These are phyloP conservation scores for Pemphigus obesinymphae DNA, from an alignment of 1,140 invertebrate species.

Conservation along the genomic window DNA sequence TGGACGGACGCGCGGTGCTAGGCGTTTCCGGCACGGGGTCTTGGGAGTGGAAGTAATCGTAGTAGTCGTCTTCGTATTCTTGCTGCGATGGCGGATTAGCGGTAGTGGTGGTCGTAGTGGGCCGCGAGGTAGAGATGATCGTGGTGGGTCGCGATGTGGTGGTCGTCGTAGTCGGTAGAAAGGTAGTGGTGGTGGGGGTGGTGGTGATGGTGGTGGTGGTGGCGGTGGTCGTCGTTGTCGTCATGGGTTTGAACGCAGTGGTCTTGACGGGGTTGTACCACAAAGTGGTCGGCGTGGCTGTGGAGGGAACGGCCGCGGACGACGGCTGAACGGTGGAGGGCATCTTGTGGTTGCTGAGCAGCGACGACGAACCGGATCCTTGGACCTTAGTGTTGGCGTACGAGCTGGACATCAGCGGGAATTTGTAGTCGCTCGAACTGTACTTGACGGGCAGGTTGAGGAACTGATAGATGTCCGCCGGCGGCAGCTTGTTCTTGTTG, in stretches of 20 bases:
- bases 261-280: constrained; percentile 43
- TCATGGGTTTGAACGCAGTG: constrained; percentile 44
- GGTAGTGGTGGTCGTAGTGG: not conserved
- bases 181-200: not conserved
- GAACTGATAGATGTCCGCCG: constrained; percentile 64
- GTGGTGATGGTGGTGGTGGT: constrained; percentile 19
- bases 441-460: constrained; percentile 66
- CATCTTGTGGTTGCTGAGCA: constrained; percentile 47
- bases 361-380: constrained; percentile 53
- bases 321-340: constrained; percentile 12
- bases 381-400: constrained; percentile 70
- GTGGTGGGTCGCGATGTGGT: constrained; percentile 5
- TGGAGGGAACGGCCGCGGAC: constrained; percentile 25
- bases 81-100: not conserved
- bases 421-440: constrained; percentile 58
- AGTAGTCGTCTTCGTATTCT: constrained; percentile 44
- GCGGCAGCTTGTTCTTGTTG: constrained; percentile 46
- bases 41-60: constrained; percentile 39
- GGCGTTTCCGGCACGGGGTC: not conserved
- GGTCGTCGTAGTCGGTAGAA: not conserved
- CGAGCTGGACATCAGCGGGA: constrained; percentile 65
- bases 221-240: not conserved
- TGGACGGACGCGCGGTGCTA: not conserved
- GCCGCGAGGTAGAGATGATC: not conserved
- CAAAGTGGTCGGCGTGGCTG: constrained; percentile 27